Percentiles rank a stretch among this genome's conserved stretches.
phyloP scores from a whole-genome alignment of 1,140 invertebrate species.

The Cyclargus thomasi region DNA sequence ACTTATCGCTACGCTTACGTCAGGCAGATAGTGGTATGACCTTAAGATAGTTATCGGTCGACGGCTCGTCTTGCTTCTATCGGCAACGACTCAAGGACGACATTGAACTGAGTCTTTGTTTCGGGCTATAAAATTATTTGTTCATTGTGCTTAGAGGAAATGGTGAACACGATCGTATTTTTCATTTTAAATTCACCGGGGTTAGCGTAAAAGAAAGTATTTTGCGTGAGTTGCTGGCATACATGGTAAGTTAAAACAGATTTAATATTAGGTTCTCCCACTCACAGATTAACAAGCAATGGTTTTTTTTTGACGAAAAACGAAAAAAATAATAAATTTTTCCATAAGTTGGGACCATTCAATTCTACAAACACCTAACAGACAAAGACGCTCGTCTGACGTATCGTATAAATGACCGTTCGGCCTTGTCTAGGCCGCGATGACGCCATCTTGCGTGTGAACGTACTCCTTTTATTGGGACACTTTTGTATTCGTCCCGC shows the following conservation, averaged over 20 bases:
- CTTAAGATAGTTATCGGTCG: conserved; percentile 72
- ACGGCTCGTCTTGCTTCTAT: conserved; percentile 53
- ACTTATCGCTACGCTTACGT: conserved; percentile 51
- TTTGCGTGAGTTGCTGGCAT: too few relatives aligned
- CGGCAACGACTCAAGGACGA: conserved; percentile 61
- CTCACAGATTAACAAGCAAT: not conserved
- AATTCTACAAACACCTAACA: conserved; percentile 30
- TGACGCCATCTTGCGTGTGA: conserved; percentile 65
- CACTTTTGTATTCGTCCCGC: conserved; percentile 45
- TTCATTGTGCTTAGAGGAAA: conserved; percentile 15
- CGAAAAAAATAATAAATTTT: conserved; percentile 10
- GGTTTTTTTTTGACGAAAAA: not conserved
- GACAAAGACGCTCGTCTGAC: conserved; percentile 58
- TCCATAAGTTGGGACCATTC: conserved; percentile 18
- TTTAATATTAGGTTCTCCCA: not conserved
- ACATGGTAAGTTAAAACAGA: not conserved
- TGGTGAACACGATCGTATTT: not conserved
- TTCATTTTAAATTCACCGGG: too few relatives aligned
- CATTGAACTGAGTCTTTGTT: conserved; percentile 33
- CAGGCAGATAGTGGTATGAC: conserved; percentile 63
- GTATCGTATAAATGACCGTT: conserved; percentile 66
- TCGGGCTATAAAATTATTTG: conserved; percentile 19
- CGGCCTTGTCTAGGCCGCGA: conserved; percentile 72
- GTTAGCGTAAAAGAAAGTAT: too few relatives aligned
- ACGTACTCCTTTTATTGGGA: conserved; percentile 61